Percentiles rank a stretch among this genome's conserved stretches.
These are phyloP conservation scores for Pinctada fucata DNA, from an alignment of 2,888 invertebrate species.

Conservation along the genomic window DNA sequence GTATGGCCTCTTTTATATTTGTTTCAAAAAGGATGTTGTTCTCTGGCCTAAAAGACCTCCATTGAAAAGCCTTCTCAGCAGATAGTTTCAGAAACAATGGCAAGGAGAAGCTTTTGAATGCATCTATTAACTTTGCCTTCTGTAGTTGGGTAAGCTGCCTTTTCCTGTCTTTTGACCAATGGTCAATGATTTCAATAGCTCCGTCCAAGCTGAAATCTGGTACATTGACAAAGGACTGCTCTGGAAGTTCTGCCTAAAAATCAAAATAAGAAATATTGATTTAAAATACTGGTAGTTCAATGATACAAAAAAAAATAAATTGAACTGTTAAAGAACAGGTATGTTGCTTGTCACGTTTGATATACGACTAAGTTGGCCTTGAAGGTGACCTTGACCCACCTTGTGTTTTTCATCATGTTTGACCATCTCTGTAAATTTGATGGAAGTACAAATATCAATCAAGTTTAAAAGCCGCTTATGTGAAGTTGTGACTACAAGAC, in stretches of 20 bases:
- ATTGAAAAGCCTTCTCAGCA: conserved; percentile 67
- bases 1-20: conserved; percentile 61
- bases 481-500: too few relatives aligned
- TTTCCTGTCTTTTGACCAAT: conserved; percentile 57
- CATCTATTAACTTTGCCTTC: conserved; percentile 48
- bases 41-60: conserved; percentile 65
- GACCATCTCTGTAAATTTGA: too few relatives aligned
- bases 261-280: not conserved
- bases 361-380: too few relatives aligned
- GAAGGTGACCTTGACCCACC: too few relatives aligned
- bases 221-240: conserved; percentile 49
- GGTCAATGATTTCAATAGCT: conserved; percentile 61
- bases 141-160: conserved; percentile 61
- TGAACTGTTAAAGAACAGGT: too few relatives aligned
- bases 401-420: too few relatives aligned
- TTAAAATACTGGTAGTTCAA: not conserved
- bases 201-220: conserved; percentile 55
- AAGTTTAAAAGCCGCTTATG: too few relatives aligned
- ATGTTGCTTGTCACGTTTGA: too few relatives aligned
- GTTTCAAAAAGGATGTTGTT: conserved; percentile 52
- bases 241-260: conserved; percentile 11
- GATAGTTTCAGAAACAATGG: conserved; percentile 70
- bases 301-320: not conserved
- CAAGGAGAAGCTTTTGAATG: conserved; percentile 61
- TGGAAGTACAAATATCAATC: too few relatives aligned